Evolutionary conservation across 2,797 vertebrate species (phyloP).

Genomic region (Buphagus erythrorhynchus): DNA sequence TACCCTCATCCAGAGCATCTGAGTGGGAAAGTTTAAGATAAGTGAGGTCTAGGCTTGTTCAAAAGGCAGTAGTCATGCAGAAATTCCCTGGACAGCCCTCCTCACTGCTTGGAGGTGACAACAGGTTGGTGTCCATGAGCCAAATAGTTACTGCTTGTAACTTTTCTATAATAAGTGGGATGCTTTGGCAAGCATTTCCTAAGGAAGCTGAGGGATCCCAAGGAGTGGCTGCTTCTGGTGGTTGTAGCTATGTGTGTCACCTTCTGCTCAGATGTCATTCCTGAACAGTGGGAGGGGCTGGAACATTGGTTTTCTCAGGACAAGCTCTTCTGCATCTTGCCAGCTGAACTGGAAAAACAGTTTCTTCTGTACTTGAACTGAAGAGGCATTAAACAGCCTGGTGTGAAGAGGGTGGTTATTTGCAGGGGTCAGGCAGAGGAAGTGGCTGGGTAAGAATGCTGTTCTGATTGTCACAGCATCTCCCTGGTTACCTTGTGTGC

Average conservation of each 20-base stretch:
- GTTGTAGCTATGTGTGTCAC: not conserved
- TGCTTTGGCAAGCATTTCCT: not conserved
- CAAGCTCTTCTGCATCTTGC: not conserved
- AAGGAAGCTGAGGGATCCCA: not conserved
- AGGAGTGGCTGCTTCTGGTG: not conserved
- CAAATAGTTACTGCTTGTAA: not conserved
- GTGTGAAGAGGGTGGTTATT: not conserved
- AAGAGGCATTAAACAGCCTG: not conserved
- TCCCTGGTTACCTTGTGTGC: not conserved
- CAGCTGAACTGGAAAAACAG: not conserved
- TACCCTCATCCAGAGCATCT: not conserved
- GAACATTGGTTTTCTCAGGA: not conserved
- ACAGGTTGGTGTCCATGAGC: not conserved
- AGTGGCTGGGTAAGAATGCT: not conserved
- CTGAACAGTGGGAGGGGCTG: not conserved
- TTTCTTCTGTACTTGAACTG: not conserved
- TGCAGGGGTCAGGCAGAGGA: not conserved
- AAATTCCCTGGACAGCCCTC: not conserved
- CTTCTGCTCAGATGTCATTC: not conserved
- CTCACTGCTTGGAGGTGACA: not conserved
- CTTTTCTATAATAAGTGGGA: not conserved
- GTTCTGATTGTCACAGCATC: not conserved
- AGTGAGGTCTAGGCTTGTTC: not conserved
- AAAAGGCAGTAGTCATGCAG: not conserved
- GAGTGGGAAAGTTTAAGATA: not conserved